Evolutionary conservation across 2,888 invertebrate genomes (phyloP).

Genomic region (Oligia latruncula): DNA sequence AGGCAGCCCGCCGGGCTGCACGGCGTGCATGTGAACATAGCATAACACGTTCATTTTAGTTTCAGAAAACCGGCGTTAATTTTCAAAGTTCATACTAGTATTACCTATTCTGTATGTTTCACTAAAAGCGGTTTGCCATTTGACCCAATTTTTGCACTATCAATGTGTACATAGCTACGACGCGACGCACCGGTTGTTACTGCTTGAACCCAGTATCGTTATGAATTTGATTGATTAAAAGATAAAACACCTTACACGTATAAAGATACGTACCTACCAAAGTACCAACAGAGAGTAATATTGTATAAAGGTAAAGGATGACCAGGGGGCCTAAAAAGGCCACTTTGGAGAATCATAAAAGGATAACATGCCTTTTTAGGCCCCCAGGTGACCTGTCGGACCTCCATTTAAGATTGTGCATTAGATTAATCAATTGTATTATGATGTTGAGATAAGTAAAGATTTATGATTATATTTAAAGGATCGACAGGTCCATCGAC

Average conservation of each 20-base stretch:
- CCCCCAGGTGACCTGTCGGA: no score
- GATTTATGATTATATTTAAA: not conserved
- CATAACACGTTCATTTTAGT: not conserved
- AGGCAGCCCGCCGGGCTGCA: no score
- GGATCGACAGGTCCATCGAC: not conserved
- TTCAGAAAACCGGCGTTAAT: not conserved
- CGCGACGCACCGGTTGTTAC: not conserved
- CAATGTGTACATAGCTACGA: not conserved
- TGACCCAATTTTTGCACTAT: slow-evolving; percentile 5
- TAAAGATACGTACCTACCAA: not conserved
- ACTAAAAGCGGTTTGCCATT: not conserved
- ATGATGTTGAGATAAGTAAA: no score
- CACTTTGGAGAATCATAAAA: no score
- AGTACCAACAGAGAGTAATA: not conserved
- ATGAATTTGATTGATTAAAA: not conserved
- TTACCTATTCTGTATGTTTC: not conserved
- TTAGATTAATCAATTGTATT: no score
- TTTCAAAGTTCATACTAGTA: not conserved
- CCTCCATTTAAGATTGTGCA: no score
- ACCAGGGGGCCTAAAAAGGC: not conserved
- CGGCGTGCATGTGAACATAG: no score
- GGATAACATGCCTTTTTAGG: no score
- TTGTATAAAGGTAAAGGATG: not conserved
- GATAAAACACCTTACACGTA: no score
- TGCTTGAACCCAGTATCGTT: not conserved